Conservation (phyloP, 2,113 vertebrate species). For the Eurypyga helias region DNA sequence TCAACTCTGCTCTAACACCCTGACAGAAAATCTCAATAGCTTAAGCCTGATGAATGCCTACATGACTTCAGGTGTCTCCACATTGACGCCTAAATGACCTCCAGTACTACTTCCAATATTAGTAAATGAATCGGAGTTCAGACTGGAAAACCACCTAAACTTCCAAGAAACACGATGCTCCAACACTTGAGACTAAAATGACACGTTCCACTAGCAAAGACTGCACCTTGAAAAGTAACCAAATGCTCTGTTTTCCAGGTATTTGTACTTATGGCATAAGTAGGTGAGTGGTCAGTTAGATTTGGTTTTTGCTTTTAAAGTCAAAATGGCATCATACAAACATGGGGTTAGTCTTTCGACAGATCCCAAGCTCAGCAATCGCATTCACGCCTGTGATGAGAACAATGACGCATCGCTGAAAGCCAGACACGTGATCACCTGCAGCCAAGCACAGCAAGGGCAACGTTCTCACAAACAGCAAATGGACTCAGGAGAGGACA, state of each 20-base stretch:
- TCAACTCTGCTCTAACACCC: neutral
- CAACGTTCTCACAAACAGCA: constrained; percentile 7
- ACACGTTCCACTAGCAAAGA: neutral
- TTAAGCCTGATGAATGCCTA: neutral
- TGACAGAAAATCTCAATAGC: neutral
- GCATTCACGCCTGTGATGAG: neutral
- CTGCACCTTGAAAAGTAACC: neutral
- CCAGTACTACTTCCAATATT: neutral
- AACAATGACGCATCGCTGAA: neutral
- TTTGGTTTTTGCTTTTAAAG: neutral
- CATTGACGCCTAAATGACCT: neutral
- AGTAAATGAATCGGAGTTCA: neutral
- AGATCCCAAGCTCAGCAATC: neutral
- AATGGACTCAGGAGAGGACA: neutral
- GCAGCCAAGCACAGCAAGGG: neutral
- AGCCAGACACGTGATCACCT: neutral
- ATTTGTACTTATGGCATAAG: neutral
- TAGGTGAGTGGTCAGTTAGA: neutral
- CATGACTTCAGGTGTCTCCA: neutral
- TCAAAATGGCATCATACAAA: neutral
- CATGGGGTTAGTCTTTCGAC: neutral
- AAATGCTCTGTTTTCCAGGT: neutral
- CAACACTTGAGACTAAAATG: neutral
- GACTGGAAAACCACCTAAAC: neutral
- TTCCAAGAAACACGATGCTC: neutral